phyloP scores from a whole-genome alignment of 2,888 invertebrate genomes.

The Pterostichus madidus region DNA sequence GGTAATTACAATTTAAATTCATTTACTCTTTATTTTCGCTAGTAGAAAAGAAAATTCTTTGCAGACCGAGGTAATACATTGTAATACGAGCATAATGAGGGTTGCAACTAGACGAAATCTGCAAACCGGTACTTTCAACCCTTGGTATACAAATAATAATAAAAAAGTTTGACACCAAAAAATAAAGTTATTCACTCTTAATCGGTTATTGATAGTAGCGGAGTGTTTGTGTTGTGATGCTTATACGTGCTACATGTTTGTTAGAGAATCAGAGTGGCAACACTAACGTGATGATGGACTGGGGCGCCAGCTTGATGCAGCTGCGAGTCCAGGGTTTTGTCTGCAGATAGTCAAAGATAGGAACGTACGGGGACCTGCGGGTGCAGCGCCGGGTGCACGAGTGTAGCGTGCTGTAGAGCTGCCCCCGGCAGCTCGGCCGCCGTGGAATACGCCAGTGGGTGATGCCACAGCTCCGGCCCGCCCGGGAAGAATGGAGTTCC shows the following conservation, averaged over 20 bases:
- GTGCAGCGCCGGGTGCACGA: constrained; percentile 98
- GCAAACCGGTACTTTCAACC: too few species aligned
- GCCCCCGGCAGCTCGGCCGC: constrained; percentile 90
- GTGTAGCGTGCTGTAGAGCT: constrained; percentile 90
- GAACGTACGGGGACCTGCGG: constrained; percentile 98
- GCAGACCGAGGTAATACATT: too few species aligned
- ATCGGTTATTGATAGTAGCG: too few species aligned
- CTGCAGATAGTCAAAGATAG: constrained; percentile 98
- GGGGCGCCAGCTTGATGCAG: constrained; percentile 79
- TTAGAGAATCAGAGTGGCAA: constrained; percentile 67
- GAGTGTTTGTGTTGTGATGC: constrained; percentile 6
- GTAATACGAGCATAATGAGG: too few species aligned
- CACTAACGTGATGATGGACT: constrained; percentile 81
- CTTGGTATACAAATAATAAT: too few species aligned
- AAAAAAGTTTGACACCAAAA: too few species aligned
- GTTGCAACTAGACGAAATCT: too few species aligned
- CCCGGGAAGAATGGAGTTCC: constrained; percentile 97
- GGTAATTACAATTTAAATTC: too few species aligned
- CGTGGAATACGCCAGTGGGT: constrained; percentile 89
- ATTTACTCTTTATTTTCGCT: too few species aligned
- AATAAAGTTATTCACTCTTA: too few species aligned
- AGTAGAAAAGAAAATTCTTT: too few species aligned
- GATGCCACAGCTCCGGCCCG: constrained; percentile 96
- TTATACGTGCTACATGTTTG: constrained; percentile 13
- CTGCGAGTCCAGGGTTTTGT: constrained; percentile 84